Percentiles rank a stretch among this genome's conserved stretches.
These are phyloP conservation scores for Podarcis siculus DNA, from an alignment of 2,797 vertebrate species.

Conservation along the genomic window DNA sequence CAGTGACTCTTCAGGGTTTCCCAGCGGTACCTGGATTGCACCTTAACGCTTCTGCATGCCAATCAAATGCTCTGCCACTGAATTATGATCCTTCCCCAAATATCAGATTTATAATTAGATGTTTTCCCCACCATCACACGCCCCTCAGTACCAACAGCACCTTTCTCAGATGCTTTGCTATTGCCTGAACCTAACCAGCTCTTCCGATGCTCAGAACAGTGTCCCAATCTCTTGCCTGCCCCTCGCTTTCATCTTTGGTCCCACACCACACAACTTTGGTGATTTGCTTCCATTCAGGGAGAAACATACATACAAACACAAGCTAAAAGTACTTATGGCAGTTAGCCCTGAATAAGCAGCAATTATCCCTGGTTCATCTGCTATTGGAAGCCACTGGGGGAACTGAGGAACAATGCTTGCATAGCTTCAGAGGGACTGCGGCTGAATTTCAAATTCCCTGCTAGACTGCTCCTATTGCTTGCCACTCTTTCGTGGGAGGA, in stretches of 20 bases:
- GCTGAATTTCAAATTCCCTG: neutral
- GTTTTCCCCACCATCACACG: neutral
- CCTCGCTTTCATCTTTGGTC: neutral
- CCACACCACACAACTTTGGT: neutral
- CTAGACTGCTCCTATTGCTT: neutral
- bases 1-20: too few species aligned
- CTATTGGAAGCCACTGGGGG: neutral
- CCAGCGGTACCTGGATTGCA: too few species aligned
- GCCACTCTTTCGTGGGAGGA: neutral
- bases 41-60: too few species aligned
- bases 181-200: neutral
- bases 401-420: neutral
- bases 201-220: too few species aligned
- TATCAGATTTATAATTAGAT: neutral
- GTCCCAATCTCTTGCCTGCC: too few species aligned
- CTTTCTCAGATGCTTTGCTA: neutral
- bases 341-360: neutral
- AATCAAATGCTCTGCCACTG: too few species aligned
- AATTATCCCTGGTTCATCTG: neutral
- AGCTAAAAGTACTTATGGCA: neutral
- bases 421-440: neutral
- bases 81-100: too few species aligned
- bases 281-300: neutral
- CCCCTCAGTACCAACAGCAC: neutral
- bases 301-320: neutral